A percentile compares a stretch with the other conserved stretches of the same genome.
Conservation (phyloP, 1,140 invertebrate genomes). For the Stenopsyche tienmushanensis region DNA sequence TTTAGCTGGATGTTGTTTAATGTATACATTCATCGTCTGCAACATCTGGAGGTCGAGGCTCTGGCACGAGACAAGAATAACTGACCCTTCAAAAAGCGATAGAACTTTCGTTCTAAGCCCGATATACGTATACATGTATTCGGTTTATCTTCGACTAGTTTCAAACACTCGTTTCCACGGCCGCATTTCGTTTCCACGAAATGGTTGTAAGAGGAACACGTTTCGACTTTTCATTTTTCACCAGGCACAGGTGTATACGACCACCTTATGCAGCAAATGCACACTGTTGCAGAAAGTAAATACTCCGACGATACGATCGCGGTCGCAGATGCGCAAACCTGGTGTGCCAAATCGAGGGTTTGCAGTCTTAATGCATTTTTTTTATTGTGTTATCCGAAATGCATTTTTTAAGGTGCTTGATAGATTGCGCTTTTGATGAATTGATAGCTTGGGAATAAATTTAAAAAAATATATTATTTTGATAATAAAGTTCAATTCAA, state of each 20-base stretch:
- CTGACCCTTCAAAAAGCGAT: no score
- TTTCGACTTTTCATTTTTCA: constrained; percentile 11
- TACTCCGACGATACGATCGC: neutral
- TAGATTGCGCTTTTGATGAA: no score
- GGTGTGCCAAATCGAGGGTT: neutral
- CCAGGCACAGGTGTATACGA: neutral
- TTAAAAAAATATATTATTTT: no score
- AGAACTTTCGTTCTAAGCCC: neutral
- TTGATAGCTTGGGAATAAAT: no score
- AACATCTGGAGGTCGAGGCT: no score
- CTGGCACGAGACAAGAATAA: no score
- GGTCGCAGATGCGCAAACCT: neutral
- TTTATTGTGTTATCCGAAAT: no score
- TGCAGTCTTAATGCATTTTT: no score
- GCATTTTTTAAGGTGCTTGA: no score
- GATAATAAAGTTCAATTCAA: no score
- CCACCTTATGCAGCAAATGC: neutral
- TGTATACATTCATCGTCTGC: no score
- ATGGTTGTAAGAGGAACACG: neutral
- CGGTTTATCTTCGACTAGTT: neutral
- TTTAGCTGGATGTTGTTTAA: no score
- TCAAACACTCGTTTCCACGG: neutral
- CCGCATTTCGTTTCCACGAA: neutral
- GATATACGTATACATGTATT: neutral
- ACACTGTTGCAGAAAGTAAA: neutral